Base-by-base conservation (phyloP, 2,888 invertebrate species). In the Dromius quadrimaculatus region DNA sequence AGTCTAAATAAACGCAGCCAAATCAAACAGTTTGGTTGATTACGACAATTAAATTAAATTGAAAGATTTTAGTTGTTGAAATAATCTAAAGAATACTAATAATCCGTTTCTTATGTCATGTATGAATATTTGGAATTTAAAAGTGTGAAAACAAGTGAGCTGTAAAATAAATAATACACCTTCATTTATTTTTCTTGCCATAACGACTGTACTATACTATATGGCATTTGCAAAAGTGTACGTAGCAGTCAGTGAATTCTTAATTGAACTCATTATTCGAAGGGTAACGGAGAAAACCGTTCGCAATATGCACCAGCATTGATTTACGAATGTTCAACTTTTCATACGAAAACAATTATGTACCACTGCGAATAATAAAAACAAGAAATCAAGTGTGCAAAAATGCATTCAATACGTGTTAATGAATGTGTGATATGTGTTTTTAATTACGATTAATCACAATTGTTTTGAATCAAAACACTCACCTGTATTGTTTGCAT, bases 381-480 rank as follows among this genome's bases (percentile, higher is more conserved):
- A 66, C 47, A 66, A 65, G 34, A 65, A 54, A 20, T 66, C 54
- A 66, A 66, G 66, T 57, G 54, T 57, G 50, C 11, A 66, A 65
- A 59, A 66, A 66, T 23, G 50, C 66, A 66, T 66, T 66, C 66
- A 66, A 50, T 41, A 66, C 41, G 54, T 66, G 54, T 54, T 65
- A 65, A 65, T 65, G 65, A 65, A 65, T 65, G 65, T 65, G 34
- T 61, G 65, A 65, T 65, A 45, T 65, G 65, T 61, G 61, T 61
- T 61, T 41, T 65, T 47, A 47, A 65, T 65, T 65, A 65, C 50
- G 50, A 65, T 65, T 65, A 65, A 65, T 47, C 34, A 65, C 65
- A 65, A 50, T 65, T 65, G 65, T 47, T 34, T 65, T 34, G 34
- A 65, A 65, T 36, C 65, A 65, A 47, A 47, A 34, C 23, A 34